Base-by-base conservation (phyloP, 2,888 invertebrate genomes). In the Venusia cambrica region DNA sequence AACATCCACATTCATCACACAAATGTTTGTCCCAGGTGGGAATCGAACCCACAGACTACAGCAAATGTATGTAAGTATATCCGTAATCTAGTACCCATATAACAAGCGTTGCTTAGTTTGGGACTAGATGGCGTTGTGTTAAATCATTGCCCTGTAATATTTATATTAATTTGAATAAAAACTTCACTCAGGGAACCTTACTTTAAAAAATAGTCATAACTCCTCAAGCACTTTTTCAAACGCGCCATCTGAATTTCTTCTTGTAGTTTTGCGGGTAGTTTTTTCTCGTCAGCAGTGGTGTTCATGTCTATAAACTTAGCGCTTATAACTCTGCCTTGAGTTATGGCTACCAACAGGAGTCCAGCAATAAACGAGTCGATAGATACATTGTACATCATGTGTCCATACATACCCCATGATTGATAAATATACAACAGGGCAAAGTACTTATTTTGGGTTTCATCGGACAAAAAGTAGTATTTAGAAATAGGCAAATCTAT, bases 371-470 rank as follows among this genome's bases (percentile, higher is more conserved):
- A 66, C 0, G 72, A 49, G 51, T 83, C 83, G 2, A 69, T 52
- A 17, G 63, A 72, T 0, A 72, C 53, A 35, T 78, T 78, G 30
- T 73, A 80, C 28, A 56, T 64, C 83, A 83, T 75, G 31, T 83
- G 79, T 0, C 62, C 68, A 27, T 70, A 80, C 43, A 80, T 72
- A 0, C 77, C 74, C 6, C 69, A 20, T 1, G 70, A 55, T 46
- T 81, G 80, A 38, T 79, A 84, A 12, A 73, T 22, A 13, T 54
- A 77, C 56, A 54, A 72, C 32, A 57, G 54, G 7, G 43, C 11
- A 38, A 71, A 79, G 54, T 73, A 71, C 1, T 52, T 48, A 2
- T 60, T 40, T 9, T 71, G 53, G 2, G 54, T 10, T 22, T 73
- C 62, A 5, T 72, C 66, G 9, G 51, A 62, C 30, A 84, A 53